Percentiles rank a stretch among this genome's conserved stretches.
phyloP scores from a whole-genome alignment of 2,113 vertebrate species.

The Hydrochoerus hydrochaeris region DNA sequence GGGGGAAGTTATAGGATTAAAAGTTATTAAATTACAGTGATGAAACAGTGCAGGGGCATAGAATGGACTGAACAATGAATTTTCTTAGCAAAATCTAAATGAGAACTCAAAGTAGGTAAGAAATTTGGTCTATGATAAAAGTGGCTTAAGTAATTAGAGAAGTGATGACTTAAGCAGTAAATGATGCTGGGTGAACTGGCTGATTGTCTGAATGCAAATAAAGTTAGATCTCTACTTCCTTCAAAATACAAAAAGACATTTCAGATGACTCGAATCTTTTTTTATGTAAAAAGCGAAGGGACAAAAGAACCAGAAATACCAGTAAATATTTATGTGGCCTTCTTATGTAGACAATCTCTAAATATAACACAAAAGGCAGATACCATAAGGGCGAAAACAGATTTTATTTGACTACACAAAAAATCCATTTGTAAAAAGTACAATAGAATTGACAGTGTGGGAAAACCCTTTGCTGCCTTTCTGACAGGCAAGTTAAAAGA shows the following conservation, averaged over 20 bases:
- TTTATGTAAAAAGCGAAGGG: slow-evolving; percentile 20
- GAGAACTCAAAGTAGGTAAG: background rate
- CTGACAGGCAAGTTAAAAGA: background rate
- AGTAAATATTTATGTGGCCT: slow-evolving; percentile 27
- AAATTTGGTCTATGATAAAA: background rate
- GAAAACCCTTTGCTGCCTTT: background rate
- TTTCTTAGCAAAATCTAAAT: background rate
- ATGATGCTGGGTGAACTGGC: background rate
- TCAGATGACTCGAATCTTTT: slow-evolving; percentile 28
- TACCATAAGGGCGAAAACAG: background rate
- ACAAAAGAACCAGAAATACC: background rate
- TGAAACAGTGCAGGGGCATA: background rate
- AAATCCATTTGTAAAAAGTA: slow-evolving; percentile 32
- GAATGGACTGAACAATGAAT: background rate
- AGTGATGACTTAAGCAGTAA: background rate
- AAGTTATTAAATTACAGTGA: slow-evolving; percentile 26
- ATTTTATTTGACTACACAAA: slow-evolving; percentile 36
- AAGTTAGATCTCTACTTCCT: background rate
- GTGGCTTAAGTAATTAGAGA: background rate
- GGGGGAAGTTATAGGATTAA: background rate
- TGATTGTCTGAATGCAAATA: slow-evolving; percentile 23
- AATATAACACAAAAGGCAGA: slow-evolving; percentile 43
- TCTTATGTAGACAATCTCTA: slow-evolving; percentile 27
- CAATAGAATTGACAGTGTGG: slow-evolving; percentile 20
- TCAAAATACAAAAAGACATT: slow-evolving; percentile 23